phyloP scores from a whole-genome alignment of 2,888 invertebrate genomes.

The Lepidocyrtinus sp. region DNA sequence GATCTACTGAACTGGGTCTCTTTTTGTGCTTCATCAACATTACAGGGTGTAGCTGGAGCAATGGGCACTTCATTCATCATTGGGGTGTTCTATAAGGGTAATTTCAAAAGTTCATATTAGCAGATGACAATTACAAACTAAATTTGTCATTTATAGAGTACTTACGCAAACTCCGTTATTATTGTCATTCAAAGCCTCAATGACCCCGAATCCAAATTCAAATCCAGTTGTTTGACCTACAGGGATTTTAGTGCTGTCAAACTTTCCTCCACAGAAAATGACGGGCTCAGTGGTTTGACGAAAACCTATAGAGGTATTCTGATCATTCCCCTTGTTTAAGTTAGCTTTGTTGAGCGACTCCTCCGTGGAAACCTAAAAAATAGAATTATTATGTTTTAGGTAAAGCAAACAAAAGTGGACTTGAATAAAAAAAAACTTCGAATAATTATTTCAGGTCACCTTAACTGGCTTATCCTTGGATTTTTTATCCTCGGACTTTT shows the following conservation, averaged over 20 bases:
- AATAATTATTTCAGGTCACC: too few species aligned
- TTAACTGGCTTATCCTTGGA: not conserved
- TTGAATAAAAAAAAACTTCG: too few species aligned
- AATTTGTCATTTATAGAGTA: too few species aligned
- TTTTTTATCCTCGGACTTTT: not conserved
- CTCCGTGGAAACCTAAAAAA: constrained; percentile 25
- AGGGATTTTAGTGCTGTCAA: constrained; percentile 57
- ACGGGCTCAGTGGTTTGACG: constrained; percentile 53
- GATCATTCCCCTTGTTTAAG: constrained; percentile 29
- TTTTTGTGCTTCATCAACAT: not conserved
- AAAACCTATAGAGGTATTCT: constrained; percentile 6
- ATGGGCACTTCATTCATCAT: not conserved
- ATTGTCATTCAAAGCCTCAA: constrained; percentile 47
- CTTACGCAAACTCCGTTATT: constrained; percentile 19
- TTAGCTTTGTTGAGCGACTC: not conserved
- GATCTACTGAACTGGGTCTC: not conserved
- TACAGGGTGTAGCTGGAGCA: not conserved
- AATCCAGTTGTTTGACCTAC: constrained; percentile 40
- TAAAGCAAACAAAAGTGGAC: too few species aligned
- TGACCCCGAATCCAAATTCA: constrained; percentile 62
- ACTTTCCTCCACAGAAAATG: constrained; percentile 65
- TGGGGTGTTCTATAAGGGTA: not conserved
- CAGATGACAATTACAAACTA: too few species aligned
- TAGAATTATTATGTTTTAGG: too few species aligned
- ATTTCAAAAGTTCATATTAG: not conserved